A percentile compares a stretch with the other conserved stretches of the same genome.
Conservation (phyloP, 2,113 vertebrate genomes). For the Lampris megalopsis region DNA sequence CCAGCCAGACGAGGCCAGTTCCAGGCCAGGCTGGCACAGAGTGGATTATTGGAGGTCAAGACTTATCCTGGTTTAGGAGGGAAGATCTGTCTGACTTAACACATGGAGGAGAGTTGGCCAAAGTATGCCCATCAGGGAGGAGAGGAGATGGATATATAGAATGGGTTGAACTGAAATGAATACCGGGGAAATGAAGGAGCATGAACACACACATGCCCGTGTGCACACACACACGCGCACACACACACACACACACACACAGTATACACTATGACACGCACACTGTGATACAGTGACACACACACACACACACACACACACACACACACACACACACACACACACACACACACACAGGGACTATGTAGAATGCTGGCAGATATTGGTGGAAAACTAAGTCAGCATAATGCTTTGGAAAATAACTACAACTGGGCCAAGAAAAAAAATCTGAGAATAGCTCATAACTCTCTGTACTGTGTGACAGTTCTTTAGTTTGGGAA, state of each 20-base stretch:
- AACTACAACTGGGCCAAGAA: too few relatives aligned
- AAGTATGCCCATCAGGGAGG: neutral
- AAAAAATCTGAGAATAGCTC: too few relatives aligned
- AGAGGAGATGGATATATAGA: neutral
- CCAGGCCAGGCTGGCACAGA: neutral
- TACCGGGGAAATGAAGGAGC: neutral
- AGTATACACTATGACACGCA: neutral
- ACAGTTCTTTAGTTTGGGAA: too few relatives aligned
- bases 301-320: neutral
- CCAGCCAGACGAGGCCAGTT: neutral
- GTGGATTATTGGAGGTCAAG: neutral
- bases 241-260: neutral
- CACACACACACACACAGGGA: neutral
- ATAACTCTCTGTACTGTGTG: too few relatives aligned
- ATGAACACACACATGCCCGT: neutral
- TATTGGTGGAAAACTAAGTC: constrained; percentile 46
- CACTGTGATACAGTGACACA: neutral
- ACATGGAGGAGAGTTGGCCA: neutral
- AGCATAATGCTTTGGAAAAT: too few relatives aligned
- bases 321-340: neutral
- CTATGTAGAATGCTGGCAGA: constrained; percentile 22
- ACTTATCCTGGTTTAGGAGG: neutral
- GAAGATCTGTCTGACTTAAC: neutral
- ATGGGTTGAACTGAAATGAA: neutral
- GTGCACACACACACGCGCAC: neutral